These are phyloP conservation scores for Coccyzus lansbergi DNA, from an alignment of 2,797 vertebrate genomes.

Conservation along the genomic window DNA sequence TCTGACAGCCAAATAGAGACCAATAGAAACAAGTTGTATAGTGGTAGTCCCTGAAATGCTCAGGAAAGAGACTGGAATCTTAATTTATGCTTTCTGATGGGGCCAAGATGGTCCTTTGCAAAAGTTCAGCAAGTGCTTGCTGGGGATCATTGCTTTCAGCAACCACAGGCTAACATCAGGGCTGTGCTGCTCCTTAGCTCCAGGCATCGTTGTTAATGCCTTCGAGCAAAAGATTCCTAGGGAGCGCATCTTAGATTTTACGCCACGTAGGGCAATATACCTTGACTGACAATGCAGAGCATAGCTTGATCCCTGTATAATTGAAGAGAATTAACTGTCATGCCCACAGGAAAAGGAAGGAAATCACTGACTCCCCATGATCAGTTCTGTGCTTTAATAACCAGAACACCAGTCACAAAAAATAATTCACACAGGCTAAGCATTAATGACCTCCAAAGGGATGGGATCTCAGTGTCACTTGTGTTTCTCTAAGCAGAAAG, in stretches of 20 bases:
- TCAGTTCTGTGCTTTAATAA: not conserved
- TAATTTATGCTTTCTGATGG: not conserved
- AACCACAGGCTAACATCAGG: rapidly evolving
- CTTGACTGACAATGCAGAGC: not conserved
- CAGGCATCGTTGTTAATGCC: not conserved
- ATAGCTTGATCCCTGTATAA: rapidly evolving
- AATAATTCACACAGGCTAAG: not conserved
- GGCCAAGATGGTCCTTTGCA: not conserved
- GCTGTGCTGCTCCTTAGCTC: not conserved
- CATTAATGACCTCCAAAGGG: not conserved
- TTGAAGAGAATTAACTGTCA: not conserved
- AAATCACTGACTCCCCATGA: not conserved
- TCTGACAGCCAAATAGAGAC: not conserved
- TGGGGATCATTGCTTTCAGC: not conserved
- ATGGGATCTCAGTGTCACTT: not conserved
- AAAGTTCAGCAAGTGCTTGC: not conserved
- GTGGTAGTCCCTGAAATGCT: no score
- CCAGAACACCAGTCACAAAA: not conserved
- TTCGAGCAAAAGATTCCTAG: not conserved
- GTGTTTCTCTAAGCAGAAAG: not conserved
- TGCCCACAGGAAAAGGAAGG: not conserved
- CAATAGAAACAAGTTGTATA: rapidly evolving
- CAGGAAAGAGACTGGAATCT: not conserved
- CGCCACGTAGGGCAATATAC: not conserved
- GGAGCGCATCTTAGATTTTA: not conserved